phyloP scores from a whole-genome alignment of 2,113 vertebrate species.

The Nematolebias whitei region DNA sequence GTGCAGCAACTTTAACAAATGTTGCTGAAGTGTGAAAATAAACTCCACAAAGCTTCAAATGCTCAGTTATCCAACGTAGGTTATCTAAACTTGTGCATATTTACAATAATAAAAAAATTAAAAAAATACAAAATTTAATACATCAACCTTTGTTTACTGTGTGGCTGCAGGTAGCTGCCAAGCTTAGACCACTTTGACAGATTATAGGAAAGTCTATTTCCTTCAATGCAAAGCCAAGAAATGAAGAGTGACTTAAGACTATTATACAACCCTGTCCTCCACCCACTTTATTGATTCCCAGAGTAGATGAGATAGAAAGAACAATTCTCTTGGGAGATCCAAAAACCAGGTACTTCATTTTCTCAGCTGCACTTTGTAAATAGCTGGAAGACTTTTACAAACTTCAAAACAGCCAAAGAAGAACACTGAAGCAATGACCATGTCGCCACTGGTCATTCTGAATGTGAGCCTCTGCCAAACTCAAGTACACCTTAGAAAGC shows the following conservation, averaged over 20 bases:
- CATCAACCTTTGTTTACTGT: too few relatives aligned
- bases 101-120: too few relatives aligned
- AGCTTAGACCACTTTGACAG: too few relatives aligned
- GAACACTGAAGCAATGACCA: conserved; percentile 26
- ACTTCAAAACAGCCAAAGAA: conserved; percentile 51
- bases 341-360: conserved; percentile 19
- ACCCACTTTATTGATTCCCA: conserved; percentile 20
- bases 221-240: background rate
- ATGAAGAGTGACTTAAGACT: background rate
- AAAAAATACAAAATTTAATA: too few relatives aligned
- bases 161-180: too few relatives aligned
- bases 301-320: conserved; percentile 14
- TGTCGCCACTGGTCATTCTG: conserved; percentile 39
- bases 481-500: conserved; percentile 32
- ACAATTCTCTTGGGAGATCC: conserved; percentile 27
- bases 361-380: conserved; percentile 35
- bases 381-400: conserved; percentile 41
- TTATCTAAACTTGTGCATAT: too few relatives aligned
- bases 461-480: conserved; percentile 33
- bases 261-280: background rate
- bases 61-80: too few relatives aligned
- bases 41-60: too few relatives aligned
- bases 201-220: too few relatives aligned
- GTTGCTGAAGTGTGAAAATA: too few relatives aligned
- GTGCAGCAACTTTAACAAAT: too few relatives aligned